phyloP scores from a whole-genome alignment of 1,140 invertebrate species.

The Sminthurides bifidus region DNA sequence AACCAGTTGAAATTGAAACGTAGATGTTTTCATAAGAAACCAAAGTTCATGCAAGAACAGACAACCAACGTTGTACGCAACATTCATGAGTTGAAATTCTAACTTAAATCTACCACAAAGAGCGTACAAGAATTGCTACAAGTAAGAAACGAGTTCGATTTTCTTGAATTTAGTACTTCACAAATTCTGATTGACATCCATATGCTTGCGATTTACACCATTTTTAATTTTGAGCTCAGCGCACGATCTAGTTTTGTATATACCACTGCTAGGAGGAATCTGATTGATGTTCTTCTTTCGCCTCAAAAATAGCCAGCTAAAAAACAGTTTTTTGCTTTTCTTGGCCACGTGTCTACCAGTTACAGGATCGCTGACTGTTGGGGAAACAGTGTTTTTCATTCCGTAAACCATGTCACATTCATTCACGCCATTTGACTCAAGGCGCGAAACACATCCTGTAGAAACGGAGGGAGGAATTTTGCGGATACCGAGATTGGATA shows the following conservation, averaged over 20 bases:
- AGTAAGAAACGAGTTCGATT: constrained; percentile 1
- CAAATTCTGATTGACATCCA: constrained; percentile 25
- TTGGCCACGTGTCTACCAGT: not conserved
- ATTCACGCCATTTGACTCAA: no score
- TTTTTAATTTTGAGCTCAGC: constrained; percentile 26
- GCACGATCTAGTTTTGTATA: constrained; percentile 30
- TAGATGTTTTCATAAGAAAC: no score
- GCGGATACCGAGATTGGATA: not conserved
- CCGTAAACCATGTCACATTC: no score
- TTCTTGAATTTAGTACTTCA: constrained; percentile 11
- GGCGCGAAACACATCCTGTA: not conserved
- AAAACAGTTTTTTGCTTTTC: constrained; percentile 23
- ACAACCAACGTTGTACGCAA: no score
- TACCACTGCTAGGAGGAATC: constrained; percentile 14
- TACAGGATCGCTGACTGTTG: not conserved
- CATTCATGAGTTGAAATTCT: no score
- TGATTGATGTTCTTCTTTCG: constrained; percentile 2
- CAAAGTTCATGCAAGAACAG: no score
- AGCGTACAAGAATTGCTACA: no score
- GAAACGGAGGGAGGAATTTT: constrained; percentile 5
- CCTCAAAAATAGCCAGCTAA: constrained; percentile 24
- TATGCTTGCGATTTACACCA: constrained; percentile 7
- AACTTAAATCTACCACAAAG: no score
- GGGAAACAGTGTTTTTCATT: not conserved
- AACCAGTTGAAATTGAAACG: no score